Conservation (phyloP, 2,113 vertebrate genomes). For the Pangasianodon gigas region DNA sequence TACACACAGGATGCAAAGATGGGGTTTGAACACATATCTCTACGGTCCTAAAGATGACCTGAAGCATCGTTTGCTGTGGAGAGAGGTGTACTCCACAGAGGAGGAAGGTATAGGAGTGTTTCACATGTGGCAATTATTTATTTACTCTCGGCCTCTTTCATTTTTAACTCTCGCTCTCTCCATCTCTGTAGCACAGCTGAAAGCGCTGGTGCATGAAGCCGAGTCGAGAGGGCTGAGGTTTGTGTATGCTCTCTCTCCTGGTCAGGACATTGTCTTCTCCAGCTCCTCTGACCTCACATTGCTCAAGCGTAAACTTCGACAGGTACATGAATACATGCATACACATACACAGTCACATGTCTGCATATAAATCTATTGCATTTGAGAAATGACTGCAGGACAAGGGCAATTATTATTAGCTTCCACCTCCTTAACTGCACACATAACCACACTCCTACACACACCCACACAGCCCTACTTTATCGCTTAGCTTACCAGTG, state of each 20-base stretch:
- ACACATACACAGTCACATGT: neutral
- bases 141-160: neutral
- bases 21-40: constrained; percentile 83
- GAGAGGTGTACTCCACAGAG: constrained; percentile 83
- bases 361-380: neutral
- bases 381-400: neutral
- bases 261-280: constrained; percentile 86
- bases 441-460: neutral
- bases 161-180: neutral
- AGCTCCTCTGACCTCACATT: constrained; percentile 79
- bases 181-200: constrained; percentile 70
- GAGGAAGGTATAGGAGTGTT: constrained; percentile 75
- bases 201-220: constrained; percentile 74
- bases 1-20: constrained; percentile 72
- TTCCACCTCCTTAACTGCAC: constrained; percentile 28
- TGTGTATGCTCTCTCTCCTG: constrained; percentile 83
- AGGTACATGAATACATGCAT: constrained; percentile 66
- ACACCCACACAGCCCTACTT: constrained; percentile 21
- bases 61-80: constrained; percentile 85
- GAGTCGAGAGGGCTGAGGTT: constrained; percentile 73
- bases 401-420: constrained; percentile 13
- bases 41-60: constrained; percentile 86
- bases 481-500: constrained; percentile 16
- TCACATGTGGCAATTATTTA: neutral
- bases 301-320: constrained; percentile 84